Evolutionary conservation across 92 coral and sea anemone species (phyloP), one percentile per base, ranked within the genome.

Genomic region (Anthopleura xanthogrammica): DNA sequence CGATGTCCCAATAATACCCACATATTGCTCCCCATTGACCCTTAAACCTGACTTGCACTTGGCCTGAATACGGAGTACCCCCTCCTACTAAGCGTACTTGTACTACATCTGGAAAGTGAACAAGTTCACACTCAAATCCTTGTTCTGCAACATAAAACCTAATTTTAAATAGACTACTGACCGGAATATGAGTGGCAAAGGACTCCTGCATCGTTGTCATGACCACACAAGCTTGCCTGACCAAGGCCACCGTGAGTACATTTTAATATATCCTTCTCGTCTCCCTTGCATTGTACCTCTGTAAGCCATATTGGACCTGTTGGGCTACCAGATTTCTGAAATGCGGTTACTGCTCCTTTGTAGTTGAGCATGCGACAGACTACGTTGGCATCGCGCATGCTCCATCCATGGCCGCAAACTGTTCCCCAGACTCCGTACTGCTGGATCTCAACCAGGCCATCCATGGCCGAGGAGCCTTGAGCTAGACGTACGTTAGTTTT

Each of bases 321-420:
- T 58, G 17, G 17, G 64, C 13, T 19, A 58, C 64, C 64, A 58
- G 13, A 58, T 58, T 58, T 3, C n/a, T 58, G 19, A 58, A 58
- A 58, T 58, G 64, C 64, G n/a, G 64, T 58, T 5, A 58, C n/a
- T 58, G 64, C 64, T 58, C 64, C 64, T 58, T 12, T 58, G n/a
- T 58, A 58, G 19, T 58, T 58, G 64, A 58, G 64, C 81, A 78
- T 78, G 58, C 68, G 39, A 57, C 81, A 78, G 22, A 78, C n/a
- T 4, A 78, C 81, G 68, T 78, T 78, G 36, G 81, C 81, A 57
- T 78, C 81, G 14, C 68, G 70, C 81, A 78, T 55, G 70, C 60
- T 66, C 81, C 81, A 78, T 54, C 81, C 81, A 54, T 78, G 42
- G 48, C 68, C 56, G 41, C 81, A 78, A 23, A 78, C 41, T 22